phyloP scores from a whole-genome alignment of 2,113 vertebrate genomes.

The Microcebus tavaratra region DNA sequence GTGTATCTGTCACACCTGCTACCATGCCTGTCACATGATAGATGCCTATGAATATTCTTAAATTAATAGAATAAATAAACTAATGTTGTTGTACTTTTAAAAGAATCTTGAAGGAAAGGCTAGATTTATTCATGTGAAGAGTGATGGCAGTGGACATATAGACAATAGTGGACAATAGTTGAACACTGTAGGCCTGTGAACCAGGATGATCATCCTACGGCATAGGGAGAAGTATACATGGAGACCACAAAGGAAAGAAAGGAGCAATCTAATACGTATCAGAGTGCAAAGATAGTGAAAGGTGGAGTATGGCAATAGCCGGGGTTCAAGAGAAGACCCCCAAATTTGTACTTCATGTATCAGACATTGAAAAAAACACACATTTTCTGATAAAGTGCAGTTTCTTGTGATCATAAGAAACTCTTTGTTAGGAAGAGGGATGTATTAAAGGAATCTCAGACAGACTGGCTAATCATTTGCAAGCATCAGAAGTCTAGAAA shows the following conservation, averaged over 20 bases:
- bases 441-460: not conserved
- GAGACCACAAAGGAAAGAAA: not conserved
- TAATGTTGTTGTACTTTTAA: not conserved
- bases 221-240: not conserved
- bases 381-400: not conserved
- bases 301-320: not conserved
- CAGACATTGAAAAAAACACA: not conserved
- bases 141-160: not conserved
- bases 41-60: not conserved
- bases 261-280: not conserved
- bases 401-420: not conserved
- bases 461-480: not conserved
- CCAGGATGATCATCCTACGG: not conserved
- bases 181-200: not conserved
- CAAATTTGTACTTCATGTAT: not conserved
- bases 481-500: not conserved
- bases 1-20: not conserved
- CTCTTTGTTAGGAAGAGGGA: not conserved
- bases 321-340: not conserved
- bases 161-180: not conserved
- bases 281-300: not conserved
- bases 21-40: not conserved
- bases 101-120: not conserved
- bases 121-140: not conserved
- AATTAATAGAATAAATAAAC: not conserved